Evolutionary conservation across 1,140 invertebrate species (phyloP).

Genomic region (Calycopis cecrops): DNA sequence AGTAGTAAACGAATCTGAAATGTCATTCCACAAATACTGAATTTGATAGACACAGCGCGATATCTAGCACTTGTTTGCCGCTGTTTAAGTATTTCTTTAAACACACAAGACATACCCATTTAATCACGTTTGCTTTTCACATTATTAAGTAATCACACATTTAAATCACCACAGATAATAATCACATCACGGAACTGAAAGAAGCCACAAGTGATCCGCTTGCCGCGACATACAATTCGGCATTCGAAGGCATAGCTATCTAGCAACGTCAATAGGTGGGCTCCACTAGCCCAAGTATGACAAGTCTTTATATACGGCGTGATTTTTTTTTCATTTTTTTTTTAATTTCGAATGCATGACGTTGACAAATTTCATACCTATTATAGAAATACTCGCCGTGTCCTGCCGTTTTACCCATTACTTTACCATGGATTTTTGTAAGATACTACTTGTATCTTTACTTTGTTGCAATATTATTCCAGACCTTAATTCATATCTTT

Average conservation of each 20-base stretch:
- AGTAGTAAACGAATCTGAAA: neutral
- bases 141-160: slow-evolving; percentile 12
- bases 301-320: slow-evolving; percentile 21
- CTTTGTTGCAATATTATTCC: no score
- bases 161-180: slow-evolving; percentile 3
- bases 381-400: no score
- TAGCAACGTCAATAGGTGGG: slow-evolving; percentile 26
- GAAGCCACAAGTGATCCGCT: neutral
- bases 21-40: neutral
- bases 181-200: no score
- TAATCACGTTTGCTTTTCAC: slow-evolving; percentile 10
- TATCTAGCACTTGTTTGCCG: slow-evolving; percentile 7
- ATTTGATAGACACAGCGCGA: neutral
- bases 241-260: slow-evolving; percentile 22
- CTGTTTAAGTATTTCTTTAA: slow-evolving; percentile 8
- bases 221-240: slow-evolving; percentile 14
- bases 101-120: slow-evolving; percentile 19
- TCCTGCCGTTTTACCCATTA: no score
- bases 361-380: no score
- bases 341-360: no score
- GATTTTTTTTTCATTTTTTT: slow-evolving; percentile 1
- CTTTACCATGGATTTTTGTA: no score
- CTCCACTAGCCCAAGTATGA: slow-evolving; percentile 21
- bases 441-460: no score
- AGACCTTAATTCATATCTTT: no score